Conservation (phyloP, 2,113 vertebrate genomes). For the Peromyscus leucopus region DNA sequence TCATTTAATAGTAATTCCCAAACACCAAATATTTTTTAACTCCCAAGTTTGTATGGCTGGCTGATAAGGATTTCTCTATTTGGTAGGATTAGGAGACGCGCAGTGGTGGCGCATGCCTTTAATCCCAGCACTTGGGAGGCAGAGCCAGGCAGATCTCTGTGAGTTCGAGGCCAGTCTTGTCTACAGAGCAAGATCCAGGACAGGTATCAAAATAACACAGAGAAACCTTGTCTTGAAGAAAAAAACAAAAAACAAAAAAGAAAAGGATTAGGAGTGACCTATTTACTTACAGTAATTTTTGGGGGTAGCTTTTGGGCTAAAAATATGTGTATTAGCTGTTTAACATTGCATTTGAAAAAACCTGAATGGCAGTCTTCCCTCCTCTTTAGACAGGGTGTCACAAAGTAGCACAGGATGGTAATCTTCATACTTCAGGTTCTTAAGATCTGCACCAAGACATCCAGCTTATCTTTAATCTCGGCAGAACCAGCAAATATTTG, state of each 20-base stretch:
- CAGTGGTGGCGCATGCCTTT: too few relatives aligned
- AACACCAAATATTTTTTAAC: constrained; percentile 37
- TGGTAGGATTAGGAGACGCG: not conserved
- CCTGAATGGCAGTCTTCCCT: not conserved
- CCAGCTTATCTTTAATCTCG: constrained; percentile 13
- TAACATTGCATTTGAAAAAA: constrained; percentile 26
- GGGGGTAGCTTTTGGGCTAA: not conserved
- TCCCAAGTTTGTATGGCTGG: not conserved
- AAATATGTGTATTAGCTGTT: not conserved
- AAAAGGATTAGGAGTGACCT: not conserved
- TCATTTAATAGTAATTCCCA: constrained; percentile 30
- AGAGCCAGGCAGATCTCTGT: too few relatives aligned
- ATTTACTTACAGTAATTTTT: not conserved
- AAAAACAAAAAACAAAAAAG: too few relatives aligned
- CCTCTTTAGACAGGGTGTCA: not conserved
- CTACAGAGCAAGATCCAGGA: too few relatives aligned
- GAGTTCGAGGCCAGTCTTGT: too few relatives aligned
- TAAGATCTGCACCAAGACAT: not conserved
- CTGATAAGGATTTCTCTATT: not conserved
- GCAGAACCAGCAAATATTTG: constrained; percentile 15
- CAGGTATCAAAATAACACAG: too few relatives aligned
- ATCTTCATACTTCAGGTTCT: not conserved
- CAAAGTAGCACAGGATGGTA: not conserved
- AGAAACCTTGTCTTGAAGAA: too few relatives aligned
- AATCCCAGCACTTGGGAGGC: too few relatives aligned